Conservation (phyloP, 2,888 invertebrate species). For the Schrankia costaestrigalis region DNA sequence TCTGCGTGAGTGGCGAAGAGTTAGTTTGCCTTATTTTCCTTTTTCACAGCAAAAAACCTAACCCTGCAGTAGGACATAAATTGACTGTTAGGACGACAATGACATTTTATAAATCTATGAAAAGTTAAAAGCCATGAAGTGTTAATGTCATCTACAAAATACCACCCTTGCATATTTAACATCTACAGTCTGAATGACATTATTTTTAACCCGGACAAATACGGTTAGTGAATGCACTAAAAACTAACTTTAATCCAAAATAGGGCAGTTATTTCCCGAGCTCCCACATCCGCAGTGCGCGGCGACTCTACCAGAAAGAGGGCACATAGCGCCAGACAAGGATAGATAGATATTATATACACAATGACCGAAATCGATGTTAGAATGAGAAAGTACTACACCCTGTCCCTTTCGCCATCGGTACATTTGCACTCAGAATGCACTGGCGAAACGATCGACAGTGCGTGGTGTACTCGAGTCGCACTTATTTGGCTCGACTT, state of each 20-base stretch:
- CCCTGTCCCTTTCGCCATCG: constrained; percentile 44
- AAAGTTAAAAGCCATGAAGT: too few species aligned
- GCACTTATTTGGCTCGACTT: constrained; percentile 29
- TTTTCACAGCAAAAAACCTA: too few species aligned
- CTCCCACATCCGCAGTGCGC: constrained; percentile 61
- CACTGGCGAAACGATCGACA: constrained; percentile 43
- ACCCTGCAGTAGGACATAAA: too few species aligned
- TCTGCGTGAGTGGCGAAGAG: too few species aligned
- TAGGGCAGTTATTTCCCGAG: constrained; percentile 52
- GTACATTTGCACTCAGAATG: constrained; percentile 65
- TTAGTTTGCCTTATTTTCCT: too few species aligned
- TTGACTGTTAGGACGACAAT: too few species aligned
- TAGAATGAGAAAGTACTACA: constrained; percentile 29
- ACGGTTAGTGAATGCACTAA: constrained; percentile 34
- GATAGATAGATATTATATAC: too few species aligned
- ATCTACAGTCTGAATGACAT: neutral
- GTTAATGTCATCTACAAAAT: too few species aligned
- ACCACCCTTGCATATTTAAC: too few species aligned
- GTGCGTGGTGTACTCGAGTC: constrained; percentile 43
- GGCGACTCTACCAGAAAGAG: constrained; percentile 43
- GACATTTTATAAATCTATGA: too few species aligned
- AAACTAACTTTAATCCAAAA: constrained; percentile 49
- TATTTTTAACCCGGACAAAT: constrained; percentile 31
- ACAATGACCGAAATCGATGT: constrained; percentile 70
- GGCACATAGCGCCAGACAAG: constrained; percentile 49